phyloP scores from a whole-genome alignment of 2,113 vertebrate genomes.

The Dendropsophus ebraccatus region DNA sequence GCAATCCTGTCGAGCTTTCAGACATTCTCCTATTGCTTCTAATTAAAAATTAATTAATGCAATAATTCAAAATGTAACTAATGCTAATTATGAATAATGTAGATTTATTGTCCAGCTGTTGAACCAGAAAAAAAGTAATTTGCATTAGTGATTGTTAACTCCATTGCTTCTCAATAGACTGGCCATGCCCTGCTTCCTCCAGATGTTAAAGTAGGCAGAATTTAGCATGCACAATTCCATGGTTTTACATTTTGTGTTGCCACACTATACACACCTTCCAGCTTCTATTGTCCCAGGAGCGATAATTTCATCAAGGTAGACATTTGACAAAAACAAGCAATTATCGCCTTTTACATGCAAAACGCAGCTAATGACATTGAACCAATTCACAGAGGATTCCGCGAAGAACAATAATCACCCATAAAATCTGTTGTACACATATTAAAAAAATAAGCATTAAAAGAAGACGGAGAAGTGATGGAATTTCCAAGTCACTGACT shows the following conservation, averaged over 20 bases:
- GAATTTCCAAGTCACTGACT: slow-evolving; percentile 76
- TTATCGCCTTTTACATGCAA: slow-evolving; percentile 20
- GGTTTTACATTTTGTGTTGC: background rate
- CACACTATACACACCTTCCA: background rate
- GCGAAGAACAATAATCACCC: slow-evolving; percentile 76
- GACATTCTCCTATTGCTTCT: slow-evolving; percentile 58
- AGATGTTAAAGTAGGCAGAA: slow-evolving; percentile 27
- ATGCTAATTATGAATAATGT: slow-evolving; percentile 60
- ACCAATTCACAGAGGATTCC: slow-evolving; percentile 56
- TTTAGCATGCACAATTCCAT: background rate
- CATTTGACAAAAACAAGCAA: slow-evolving; percentile 9
- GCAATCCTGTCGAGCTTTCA: slow-evolving; percentile 57
- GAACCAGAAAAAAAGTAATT: slow-evolving; percentile 53
- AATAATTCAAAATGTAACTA: slow-evolving; percentile 61
- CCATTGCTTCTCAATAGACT: slow-evolving; percentile 4
- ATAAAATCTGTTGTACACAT: slow-evolving; percentile 77
- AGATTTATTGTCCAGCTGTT: slow-evolving; percentile 58
- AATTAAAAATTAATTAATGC: slow-evolving; percentile 60
- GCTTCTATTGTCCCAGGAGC: background rate
- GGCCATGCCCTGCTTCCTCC: background rate
- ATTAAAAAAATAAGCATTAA: slow-evolving; percentile 74
- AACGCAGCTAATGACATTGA: background rate
- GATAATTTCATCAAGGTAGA: slow-evolving; percentile 16
- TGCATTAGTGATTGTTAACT: slow-evolving; percentile 49
- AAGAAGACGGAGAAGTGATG: slow-evolving; percentile 73